A percentile compares a stretch with the other conserved stretches of the same genome.
Evolutionary conservation across 2,797 vertebrate genomes (phyloP).

Genomic region (Arvicola amphibius): DNA sequence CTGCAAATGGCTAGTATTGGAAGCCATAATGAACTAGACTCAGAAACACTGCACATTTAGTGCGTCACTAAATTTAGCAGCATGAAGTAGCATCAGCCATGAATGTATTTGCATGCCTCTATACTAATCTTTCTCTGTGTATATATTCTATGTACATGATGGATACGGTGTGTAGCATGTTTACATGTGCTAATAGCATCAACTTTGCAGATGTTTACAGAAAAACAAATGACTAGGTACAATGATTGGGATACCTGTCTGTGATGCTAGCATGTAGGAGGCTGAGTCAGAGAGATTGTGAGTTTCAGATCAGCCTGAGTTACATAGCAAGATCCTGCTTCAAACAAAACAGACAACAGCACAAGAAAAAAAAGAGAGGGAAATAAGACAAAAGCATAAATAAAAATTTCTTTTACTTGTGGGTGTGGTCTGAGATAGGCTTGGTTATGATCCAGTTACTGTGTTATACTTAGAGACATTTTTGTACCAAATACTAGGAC

Average conservation of each 20-base stretch:
- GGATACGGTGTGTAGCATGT: background rate
- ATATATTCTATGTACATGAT: accelerated
- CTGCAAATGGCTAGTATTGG: background rate
- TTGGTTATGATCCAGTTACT: background rate
- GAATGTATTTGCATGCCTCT: background rate
- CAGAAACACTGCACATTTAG: background rate
- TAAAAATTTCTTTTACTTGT: background rate
- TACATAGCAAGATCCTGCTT: background rate
- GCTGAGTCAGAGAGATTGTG: background rate
- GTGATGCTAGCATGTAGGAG: background rate
- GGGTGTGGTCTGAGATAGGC: background rate
- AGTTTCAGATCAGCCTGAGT: background rate
- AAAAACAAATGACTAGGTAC: background rate
- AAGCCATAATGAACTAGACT: background rate
- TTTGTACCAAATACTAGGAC: background rate
- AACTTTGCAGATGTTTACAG: background rate
- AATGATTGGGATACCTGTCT: background rate
- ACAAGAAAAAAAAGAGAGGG: background rate
- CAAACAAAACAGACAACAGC: background rate
- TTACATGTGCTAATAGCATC: background rate
- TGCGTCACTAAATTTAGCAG: background rate
- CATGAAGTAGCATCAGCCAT: background rate
- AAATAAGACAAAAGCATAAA: background rate
- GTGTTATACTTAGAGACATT: background rate
- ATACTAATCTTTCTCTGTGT: background rate